Evolutionary conservation across 2,888 invertebrate species (phyloP).

Genomic region (Eurytoma adleriae): DNA sequence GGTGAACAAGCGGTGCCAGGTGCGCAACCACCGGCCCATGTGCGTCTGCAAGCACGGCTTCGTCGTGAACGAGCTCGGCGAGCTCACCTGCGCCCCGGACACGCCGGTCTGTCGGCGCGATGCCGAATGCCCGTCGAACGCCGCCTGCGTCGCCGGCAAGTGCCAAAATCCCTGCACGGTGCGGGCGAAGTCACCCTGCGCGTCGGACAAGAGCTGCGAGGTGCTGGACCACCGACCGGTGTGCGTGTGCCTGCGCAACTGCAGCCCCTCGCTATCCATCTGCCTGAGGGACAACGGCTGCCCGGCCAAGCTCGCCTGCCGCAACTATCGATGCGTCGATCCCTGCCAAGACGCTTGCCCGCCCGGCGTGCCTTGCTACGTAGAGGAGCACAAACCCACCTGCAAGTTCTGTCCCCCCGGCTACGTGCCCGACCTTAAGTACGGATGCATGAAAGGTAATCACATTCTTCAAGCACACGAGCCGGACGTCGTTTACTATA

Average conservation of each 20-base stretch:
- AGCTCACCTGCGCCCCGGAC: conserved; percentile 91
- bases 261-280: conserved; percentile 90
- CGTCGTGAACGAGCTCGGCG: conserved; percentile 91
- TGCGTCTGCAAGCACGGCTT: conserved; percentile 94
- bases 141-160: conserved; percentile 88
- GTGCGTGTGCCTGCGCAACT: conserved; percentile 92
- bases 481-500: conserved; percentile 24
- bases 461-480: conserved; percentile 49
- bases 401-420: conserved; percentile 97
- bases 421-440: conserved; percentile 93
- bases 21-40: conserved; percentile 88
- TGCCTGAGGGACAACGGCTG: conserved; percentile 94
- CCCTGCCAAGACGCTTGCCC: conserved; percentile 93
- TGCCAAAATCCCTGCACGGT: conserved; percentile 92
- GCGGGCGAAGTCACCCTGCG: conserved; percentile 80
- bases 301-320: conserved; percentile 89
- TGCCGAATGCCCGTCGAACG: conserved; percentile 90
- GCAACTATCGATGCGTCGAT: conserved; percentile 92
- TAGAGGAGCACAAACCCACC: conserved; percentile 95
- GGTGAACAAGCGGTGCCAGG: conserved; percentile 91
- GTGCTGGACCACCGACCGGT: conserved; percentile 91
- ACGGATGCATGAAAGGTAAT: conserved; percentile 98
- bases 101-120: conserved; percentile 87
- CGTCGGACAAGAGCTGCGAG: conserved; percentile 90
- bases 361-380: conserved; percentile 91